Base-by-base conservation (phyloP, 1,140 invertebrate species). In the Hermetia illucens region DNA sequence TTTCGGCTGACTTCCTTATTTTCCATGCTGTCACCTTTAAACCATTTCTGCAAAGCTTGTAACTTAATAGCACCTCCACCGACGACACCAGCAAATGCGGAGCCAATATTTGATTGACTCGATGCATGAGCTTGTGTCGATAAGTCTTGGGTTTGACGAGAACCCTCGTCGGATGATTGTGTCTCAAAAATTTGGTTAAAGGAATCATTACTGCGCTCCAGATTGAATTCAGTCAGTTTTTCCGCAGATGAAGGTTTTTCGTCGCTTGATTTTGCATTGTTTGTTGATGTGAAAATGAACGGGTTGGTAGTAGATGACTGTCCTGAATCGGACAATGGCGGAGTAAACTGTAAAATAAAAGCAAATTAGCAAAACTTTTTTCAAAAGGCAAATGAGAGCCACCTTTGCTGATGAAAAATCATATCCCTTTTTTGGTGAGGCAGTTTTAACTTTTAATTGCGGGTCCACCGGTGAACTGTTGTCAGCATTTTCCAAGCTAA, bases 31-130 rank as follows among this genome's bases (percentile, higher is more conserved):
- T 79, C 76, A 12, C 72, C 69, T 45, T 75, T 72, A 30, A 82
- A 64, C 78, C 78, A 82, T 43, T 80, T 81, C 38, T 78, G 76
- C 9, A 79, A 47, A 12, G 72, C 74, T 42, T 71, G 74, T 42
- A 78, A 68, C 54, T 76, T 79, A 31, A 66, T 65, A 30, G 61
- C 57, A 5, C 70, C 65, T 13, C 63, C 67, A 29, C 63, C 63
- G 2, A 70, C 69, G 0, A 60, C 57, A 4, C 58, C 58, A 0
- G 53, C 55, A 22, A 58, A 56, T 16, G 53, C 53, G 0, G 50
- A 58, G 15, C 53, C 51, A 12, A 61, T 40, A 31, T 58, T 55
- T 25, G 42, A 48, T 1, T 53, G 54, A 38, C 39, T 44, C 10
- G 42, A 40, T 32, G 36, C 36, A 33, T 46, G 39, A 9, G 40